Percentiles rank a stretch among this genome's conserved stretches.
phyloP scores from a whole-genome alignment of 2,797 vertebrate genomes.

The Coccyzus lansbergi region DNA sequence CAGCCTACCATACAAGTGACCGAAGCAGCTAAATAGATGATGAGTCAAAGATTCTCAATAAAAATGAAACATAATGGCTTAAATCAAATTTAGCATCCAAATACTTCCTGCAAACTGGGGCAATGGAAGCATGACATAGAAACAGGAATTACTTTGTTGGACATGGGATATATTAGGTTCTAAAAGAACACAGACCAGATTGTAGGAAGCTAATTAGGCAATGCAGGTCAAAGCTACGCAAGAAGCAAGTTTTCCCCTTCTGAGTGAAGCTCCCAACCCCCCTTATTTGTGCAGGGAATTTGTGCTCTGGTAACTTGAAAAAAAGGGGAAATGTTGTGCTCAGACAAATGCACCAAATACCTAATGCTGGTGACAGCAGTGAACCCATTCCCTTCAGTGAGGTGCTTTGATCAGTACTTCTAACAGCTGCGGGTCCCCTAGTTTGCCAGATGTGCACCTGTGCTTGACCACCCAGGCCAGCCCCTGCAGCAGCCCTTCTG shows the following conservation, averaged over 20 bases:
- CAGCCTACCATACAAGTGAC: conserved; percentile 8
- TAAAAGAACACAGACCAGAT: neutral
- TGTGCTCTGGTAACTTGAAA: neutral
- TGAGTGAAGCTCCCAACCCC: neutral
- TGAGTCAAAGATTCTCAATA: conserved; percentile 5
- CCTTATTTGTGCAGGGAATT: neutral
- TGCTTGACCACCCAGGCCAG: rapidly evolving
- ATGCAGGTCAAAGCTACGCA: neutral
- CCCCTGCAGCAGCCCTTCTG: neutral
- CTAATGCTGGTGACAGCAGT: neutral
- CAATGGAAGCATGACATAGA: conserved; percentile 7
- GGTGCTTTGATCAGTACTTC: neutral
- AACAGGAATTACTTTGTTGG: neutral
- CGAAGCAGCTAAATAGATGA: conserved; percentile 11
- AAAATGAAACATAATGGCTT: conserved; percentile 42
- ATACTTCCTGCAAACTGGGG: conserved; percentile 38
- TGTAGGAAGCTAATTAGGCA: neutral
- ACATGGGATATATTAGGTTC: neutral
- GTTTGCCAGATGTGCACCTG: neutral
- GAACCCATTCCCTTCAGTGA: neutral
- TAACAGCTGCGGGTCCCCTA: neutral
- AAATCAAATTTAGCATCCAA: conserved; percentile 48
- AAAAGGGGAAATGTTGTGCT: neutral
- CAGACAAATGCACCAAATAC: neutral
- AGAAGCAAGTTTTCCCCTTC: neutral